Conservation (phyloP, 2,113 vertebrate genomes). For the Colaptes auratus region DNA sequence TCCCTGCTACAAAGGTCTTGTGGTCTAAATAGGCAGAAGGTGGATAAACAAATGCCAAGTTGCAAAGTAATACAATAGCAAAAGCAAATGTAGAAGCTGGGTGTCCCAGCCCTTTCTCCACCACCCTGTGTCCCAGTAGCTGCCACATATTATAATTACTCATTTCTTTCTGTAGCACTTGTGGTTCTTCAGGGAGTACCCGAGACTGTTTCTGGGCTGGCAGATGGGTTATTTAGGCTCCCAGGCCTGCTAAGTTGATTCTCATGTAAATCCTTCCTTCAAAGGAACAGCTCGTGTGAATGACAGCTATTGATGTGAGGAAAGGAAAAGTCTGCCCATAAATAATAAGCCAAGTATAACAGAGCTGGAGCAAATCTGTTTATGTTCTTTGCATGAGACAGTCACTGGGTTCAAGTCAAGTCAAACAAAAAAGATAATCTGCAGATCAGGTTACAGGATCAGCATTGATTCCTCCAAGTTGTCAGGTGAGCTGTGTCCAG, state of each 20-base stretch:
- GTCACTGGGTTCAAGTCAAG: not conserved
- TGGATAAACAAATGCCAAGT: not conserved
- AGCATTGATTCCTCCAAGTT: not conserved
- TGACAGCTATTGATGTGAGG: not conserved
- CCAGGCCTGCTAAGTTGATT: not conserved
- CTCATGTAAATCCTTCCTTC: not conserved
- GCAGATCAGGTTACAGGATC: accelerated
- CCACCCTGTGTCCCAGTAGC: not conserved
- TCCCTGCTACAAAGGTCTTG: not conserved
- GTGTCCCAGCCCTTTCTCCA: not conserved
- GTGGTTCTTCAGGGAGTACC: not conserved
- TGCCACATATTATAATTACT: not conserved
- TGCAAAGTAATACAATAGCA: not conserved
- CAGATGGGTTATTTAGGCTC: not conserved
- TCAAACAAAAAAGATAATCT: not conserved
- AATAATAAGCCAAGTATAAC: not conserved
- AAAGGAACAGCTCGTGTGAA: not conserved
- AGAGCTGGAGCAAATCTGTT: not conserved
- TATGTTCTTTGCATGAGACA: conserved; percentile 10
- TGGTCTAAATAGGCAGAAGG: not conserved
- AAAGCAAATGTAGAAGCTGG: not conserved
- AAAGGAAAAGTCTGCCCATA: not conserved
- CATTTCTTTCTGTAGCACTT: not conserved
- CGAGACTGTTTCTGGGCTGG: not conserved
- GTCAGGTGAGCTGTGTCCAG: not conserved